These are phyloP conservation scores for Sparus aurata DNA, from an alignment of 2,797 vertebrate species.

Conservation along the genomic window DNA sequence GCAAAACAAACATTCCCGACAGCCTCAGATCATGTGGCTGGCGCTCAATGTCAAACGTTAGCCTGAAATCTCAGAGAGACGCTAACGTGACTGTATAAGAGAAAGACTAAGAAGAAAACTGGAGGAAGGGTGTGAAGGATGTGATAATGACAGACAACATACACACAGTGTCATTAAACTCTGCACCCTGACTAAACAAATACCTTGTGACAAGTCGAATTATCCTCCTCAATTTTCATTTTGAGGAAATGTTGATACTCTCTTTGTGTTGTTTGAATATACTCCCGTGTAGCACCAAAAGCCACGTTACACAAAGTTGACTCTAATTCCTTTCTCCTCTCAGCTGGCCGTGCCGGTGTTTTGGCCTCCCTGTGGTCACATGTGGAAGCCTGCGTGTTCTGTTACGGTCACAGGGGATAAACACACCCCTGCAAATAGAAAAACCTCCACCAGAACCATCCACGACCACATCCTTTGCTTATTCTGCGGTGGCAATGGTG, in stretches of 20 bases:
- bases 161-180: background rate
- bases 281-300: background rate
- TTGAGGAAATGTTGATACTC: background rate
- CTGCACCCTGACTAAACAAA: background rate
- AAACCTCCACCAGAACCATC: conserved; percentile 45
- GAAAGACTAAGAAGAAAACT: too few species aligned
- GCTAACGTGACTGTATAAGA: background rate
- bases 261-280: background rate
- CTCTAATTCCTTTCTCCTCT: conserved; percentile 13
- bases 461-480: conserved; percentile 65
- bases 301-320: conserved; percentile 1
- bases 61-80: background rate
- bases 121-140: background rate
- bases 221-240: background rate
- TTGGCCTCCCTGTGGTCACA: conserved; percentile 45
- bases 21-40: background rate
- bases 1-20: background rate
- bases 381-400: conserved; percentile 43
- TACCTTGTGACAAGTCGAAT: too few species aligned
- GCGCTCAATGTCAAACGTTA: background rate
- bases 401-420: conserved; percentile 52
- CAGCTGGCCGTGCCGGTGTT: conserved; percentile 30
- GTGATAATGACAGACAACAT: background rate
- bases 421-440: conserved; percentile 70
- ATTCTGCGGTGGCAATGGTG: conserved; percentile 23